Percentiles rank a stretch among this genome's conserved stretches.
Conservation (phyloP, 2,888 invertebrate species). For the Mythimna impura region DNA sequence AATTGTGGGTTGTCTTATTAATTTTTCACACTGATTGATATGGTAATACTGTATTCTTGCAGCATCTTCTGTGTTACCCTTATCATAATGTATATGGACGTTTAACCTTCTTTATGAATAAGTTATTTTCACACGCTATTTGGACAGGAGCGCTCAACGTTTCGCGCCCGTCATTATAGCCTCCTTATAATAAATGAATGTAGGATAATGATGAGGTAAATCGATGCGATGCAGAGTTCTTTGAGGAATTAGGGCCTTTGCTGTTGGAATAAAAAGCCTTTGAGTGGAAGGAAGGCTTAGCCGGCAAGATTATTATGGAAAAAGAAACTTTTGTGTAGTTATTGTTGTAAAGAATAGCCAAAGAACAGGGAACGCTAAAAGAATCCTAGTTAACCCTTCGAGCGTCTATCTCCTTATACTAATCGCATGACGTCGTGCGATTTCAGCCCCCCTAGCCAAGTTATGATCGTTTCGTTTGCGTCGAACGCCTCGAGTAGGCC, state of each 20-base stretch:
- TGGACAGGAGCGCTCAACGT: conserved; percentile 27
- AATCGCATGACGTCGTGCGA: no score
- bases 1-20: not conserved
- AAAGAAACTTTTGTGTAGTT: not conserved
- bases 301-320: not conserved
- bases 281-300: not conserved
- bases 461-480: no score
- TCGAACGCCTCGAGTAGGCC: no score
- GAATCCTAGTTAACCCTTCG: no score
- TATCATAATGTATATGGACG: conserved; percentile 38
- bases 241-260: not conserved
- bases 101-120: conserved; percentile 48
- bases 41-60: conserved; percentile 26
- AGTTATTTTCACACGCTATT: conserved; percentile 40
- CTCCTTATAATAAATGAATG: conserved; percentile 8
- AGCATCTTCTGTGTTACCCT: conserved; percentile 31
- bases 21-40: not conserved
- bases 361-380: no score
- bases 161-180: conserved; percentile 22
- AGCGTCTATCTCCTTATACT: no score
- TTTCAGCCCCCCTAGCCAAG: no score
- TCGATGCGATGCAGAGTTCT: not conserved
- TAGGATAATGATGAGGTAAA: conserved; percentile 14
- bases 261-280: not conserved
- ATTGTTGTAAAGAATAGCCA: not conserved